Percentiles rank a stretch among this genome's conserved stretches.
phyloP scores from a whole-genome alignment of 1,140 invertebrate genomes.

The Elymnias hypermnestra region DNA sequence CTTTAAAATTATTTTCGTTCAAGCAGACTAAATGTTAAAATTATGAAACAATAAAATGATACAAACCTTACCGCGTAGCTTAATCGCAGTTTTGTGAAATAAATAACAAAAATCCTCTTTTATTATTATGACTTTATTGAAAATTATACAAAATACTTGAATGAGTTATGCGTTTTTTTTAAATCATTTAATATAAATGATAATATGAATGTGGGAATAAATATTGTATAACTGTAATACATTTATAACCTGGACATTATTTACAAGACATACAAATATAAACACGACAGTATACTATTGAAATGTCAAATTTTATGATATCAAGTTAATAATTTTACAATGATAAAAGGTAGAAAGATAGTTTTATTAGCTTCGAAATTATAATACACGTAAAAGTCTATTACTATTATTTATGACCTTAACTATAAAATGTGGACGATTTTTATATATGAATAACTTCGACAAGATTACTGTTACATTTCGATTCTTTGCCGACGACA shows the following conservation, averaged over 20 bases:
- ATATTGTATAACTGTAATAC: constrained; percentile 25
- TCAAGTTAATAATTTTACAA: constrained; percentile 6
- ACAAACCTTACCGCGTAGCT: no score
- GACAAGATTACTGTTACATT: neutral
- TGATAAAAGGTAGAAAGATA: neutral
- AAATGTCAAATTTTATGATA: constrained; percentile 12
- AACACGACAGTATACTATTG: constrained; percentile 13
- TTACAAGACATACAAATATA: constrained; percentile 14
- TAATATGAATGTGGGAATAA: constrained; percentile 22
- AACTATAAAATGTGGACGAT: constrained; percentile 13
- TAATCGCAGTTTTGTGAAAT: no score
- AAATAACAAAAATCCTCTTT: constrained; percentile 1
- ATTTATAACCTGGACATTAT: constrained; percentile 15
- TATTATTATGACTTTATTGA: constrained; percentile 43
- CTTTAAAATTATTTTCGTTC: no score
- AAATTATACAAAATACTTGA: constrained; percentile 54
- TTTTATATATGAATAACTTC: constrained; percentile 3
- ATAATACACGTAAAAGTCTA: constrained; percentile 1
- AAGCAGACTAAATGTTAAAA: no score
- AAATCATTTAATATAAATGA: constrained; percentile 49
- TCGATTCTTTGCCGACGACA: no score
- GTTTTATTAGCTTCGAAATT: constrained; percentile 3
- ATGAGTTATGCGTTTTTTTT: constrained; percentile 33
- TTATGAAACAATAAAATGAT: neutral
- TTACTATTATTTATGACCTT: constrained; percentile 1